Percentiles rank a stretch among this genome's conserved stretches.
Conservation (phyloP, 2,797 vertebrate genomes). For the Myiotriccus ornatus region DNA sequence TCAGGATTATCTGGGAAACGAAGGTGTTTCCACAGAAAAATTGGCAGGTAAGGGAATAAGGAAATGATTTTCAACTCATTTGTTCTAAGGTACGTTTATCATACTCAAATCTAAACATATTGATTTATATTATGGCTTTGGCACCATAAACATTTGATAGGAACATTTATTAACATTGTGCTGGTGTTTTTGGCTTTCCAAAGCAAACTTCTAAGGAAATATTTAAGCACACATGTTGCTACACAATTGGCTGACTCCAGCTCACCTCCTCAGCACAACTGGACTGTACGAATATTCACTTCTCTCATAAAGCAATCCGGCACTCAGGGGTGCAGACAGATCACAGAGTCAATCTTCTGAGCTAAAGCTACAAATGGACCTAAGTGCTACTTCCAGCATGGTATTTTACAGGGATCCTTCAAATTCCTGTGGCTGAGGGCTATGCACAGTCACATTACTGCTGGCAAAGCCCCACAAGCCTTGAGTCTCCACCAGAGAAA, state of each 20-base stretch:
- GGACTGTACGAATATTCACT: not conserved
- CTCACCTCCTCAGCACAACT: not conserved
- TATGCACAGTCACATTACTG: not conserved
- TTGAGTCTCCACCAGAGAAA: not conserved
- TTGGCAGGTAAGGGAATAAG: slow-evolving; percentile 15
- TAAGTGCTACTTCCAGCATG: not conserved
- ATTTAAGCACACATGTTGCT: not conserved
- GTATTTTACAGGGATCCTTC: slow-evolving; percentile 24
- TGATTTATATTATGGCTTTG: slow-evolving; percentile 50
- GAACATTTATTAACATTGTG: slow-evolving; percentile 34
- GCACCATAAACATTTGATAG: slow-evolving; percentile 41
- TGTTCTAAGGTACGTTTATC: slow-evolving; percentile 33
- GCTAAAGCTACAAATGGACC: not conserved
- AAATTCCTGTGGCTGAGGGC: slow-evolving; percentile 19
- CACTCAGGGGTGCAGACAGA: not conserved
- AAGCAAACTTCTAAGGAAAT: not conserved
- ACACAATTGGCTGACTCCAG: not conserved
- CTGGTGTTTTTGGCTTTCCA: slow-evolving; percentile 23
- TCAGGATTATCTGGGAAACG: slow-evolving; percentile 9
- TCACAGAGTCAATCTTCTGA: not conserved
- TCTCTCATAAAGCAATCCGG: not conserved
- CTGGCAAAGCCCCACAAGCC: not conserved
- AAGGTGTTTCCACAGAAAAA: slow-evolving; percentile 23
- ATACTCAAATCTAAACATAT: slow-evolving; percentile 1
- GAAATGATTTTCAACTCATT: slow-evolving; percentile 33